A percentile compares a stretch with the other conserved stretches of the same genome.
These are phyloP conservation scores for Rhopilema esculentum DNA, from an alignment of 30 jellyfish, hydroid and myxozoan genomes.

Conservation along the genomic window DNA sequence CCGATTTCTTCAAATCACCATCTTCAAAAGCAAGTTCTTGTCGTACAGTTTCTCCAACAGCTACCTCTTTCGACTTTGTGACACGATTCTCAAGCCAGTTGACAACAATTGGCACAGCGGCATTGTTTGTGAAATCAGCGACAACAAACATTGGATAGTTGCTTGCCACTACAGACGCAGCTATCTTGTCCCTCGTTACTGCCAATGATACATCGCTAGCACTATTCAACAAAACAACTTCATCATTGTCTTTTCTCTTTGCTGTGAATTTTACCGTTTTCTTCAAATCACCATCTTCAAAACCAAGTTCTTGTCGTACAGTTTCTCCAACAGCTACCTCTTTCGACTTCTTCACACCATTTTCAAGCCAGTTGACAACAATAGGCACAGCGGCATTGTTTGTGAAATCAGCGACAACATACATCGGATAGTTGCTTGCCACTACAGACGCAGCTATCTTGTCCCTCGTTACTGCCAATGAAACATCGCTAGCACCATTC, in stretches of 20 bases:
- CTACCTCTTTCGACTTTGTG: conserved; percentile 10
- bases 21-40: conserved; percentile 14
- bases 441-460: background rate
- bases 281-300: conserved; percentile 9
- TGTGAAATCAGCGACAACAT: conserved; percentile 4
- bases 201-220: background rate
- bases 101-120: conserved; percentile 37
- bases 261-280: conserved; percentile 7
- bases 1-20: conserved; percentile 5
- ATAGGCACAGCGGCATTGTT: conserved; percentile 19
- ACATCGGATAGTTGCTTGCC: background rate
- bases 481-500: background rate
- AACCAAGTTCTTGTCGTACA: background rate
- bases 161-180: conserved; percentile 10
- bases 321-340: conserved; percentile 2
- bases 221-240: conserved; percentile 6
- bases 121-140: conserved; percentile 27
- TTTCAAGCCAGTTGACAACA: background rate
- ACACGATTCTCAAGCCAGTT: conserved; percentile 12
- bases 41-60: background rate
- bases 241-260: conserved; percentile 17
- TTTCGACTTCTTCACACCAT: conserved; percentile 11
- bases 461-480: conserved; percentile 1
- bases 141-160: conserved; percentile 25
- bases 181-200: conserved; percentile 3